Percentiles rank a stretch among this genome's conserved stretches.
phyloP scores from a whole-genome alignment of 1,140 invertebrate species.

The Drosophila arizonae region DNA sequence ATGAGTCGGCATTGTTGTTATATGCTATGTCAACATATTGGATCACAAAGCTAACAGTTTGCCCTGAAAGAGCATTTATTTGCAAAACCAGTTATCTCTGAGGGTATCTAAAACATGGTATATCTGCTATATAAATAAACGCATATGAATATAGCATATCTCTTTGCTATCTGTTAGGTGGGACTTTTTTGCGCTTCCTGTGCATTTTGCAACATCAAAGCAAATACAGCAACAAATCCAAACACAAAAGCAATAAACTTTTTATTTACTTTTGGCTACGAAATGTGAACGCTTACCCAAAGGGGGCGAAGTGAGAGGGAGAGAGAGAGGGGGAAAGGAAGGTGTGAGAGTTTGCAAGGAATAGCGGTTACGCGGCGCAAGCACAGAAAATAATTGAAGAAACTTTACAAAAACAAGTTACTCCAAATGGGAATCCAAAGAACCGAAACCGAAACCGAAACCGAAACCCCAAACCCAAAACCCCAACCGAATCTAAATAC shows the following conservation, averaged over 20 bases:
- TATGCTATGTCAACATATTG: too few species aligned
- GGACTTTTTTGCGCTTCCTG: slow-evolving; percentile 4
- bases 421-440: background rate
- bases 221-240: slow-evolving; percentile 6
- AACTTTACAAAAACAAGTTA: slow-evolving; percentile 2
- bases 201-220: slow-evolving; percentile 13
- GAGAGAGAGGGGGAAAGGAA: too few species aligned
- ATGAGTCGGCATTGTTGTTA: too few species aligned
- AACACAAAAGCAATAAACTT: slow-evolving; percentile 21
- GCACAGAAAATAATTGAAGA: slow-evolving; percentile 12
- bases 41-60: too few species aligned
- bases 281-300: slow-evolving; percentile 36
- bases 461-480: background rate
- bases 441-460: background rate
- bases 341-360: background rate
- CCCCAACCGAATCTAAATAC: background rate
- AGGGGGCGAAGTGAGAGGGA: too few species aligned
- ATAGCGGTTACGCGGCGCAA: background rate
- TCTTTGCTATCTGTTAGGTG: background rate
- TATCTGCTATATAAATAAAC: background rate
- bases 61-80: background rate
- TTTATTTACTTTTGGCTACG: slow-evolving; percentile 38
- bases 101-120: background rate
- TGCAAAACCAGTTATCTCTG: background rate
- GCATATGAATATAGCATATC: slow-evolving; percentile 1